These are phyloP conservation scores for Chloroclysta siterata DNA, from an alignment of 2,888 invertebrate genomes.

Conservation along the genomic window DNA sequence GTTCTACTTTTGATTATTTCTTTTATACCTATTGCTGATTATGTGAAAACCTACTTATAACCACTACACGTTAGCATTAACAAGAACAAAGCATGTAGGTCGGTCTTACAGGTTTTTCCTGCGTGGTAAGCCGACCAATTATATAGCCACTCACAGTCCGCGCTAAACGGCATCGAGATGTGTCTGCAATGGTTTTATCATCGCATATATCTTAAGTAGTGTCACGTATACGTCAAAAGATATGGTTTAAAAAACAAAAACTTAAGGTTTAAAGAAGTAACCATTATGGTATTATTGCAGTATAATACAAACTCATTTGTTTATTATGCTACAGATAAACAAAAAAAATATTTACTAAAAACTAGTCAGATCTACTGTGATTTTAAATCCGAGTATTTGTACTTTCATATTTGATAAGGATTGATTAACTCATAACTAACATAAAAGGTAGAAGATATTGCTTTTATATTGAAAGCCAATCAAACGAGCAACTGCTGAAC, in stretches of 20 bases:
- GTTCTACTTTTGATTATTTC: no score
- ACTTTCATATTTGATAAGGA: neutral
- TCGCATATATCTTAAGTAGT: constrained; percentile 73
- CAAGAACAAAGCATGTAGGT: constrained; percentile 27
- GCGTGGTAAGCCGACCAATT: constrained; percentile 61
- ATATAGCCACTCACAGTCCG: constrained; percentile 62
- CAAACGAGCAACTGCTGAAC: constrained; percentile 38
- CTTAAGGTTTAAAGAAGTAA: constrained; percentile 1
- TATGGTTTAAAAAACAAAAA: constrained; percentile 6
- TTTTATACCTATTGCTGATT: no score
- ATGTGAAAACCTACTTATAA: neutral
- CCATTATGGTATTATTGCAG: constrained; percentile 5
- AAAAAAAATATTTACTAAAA: neutral
- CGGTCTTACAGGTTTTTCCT: constrained; percentile 43
- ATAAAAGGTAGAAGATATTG: neutral
- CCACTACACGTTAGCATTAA: constrained; percentile 43
- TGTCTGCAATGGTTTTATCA: constrained; percentile 65
- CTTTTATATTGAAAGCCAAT: constrained; percentile 47
- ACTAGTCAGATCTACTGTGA: neutral
- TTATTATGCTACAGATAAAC: no score
- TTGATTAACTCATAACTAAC: neutral
- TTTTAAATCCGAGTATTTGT: neutral
- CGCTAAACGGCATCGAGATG: constrained; percentile 69
- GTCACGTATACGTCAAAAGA: constrained; percentile 58
- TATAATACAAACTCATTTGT: no score